These are phyloP conservation scores for Sminthurinus aureus DNA, from an alignment of 2,888 invertebrate genomes.

Conservation along the genomic window DNA sequence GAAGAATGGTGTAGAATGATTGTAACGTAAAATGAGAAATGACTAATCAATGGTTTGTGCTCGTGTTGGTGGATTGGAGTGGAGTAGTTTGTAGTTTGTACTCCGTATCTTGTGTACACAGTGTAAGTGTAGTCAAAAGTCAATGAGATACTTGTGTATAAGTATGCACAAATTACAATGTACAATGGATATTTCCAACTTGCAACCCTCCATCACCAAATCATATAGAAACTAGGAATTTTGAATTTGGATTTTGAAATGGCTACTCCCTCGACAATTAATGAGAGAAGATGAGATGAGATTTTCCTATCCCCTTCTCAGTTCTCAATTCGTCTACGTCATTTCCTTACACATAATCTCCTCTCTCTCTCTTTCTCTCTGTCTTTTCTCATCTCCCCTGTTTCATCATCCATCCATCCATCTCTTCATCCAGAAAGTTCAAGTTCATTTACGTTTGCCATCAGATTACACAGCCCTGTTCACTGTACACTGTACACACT, in stretches of 20 bases:
- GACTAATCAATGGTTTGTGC: slow-evolving; percentile 22
- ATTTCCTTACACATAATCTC: background rate
- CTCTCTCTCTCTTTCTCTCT: slow-evolving; percentile 5
- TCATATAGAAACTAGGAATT: background rate
- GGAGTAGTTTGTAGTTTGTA: no score
- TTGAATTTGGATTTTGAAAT: background rate
- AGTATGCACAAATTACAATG: no score
- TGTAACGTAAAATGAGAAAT: slow-evolving; percentile 22
- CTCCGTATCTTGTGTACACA: no score
- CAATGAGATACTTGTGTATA: no score
- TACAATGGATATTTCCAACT: background rate
- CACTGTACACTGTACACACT: background rate
- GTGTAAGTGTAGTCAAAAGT: no score
- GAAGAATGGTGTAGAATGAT: background rate
- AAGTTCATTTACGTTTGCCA: slow-evolving; percentile 35
- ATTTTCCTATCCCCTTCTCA: background rate
- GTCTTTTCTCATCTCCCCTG: background rate
- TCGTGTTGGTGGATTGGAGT: no score
- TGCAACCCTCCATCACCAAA: background rate
- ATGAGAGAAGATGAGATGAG: slow-evolving; percentile 1
- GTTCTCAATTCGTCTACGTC: background rate
- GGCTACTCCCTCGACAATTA: slow-evolving; percentile 33
- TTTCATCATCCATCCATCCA: background rate
- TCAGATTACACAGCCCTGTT: slow-evolving; percentile 12
- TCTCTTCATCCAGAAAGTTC: slow-evolving; percentile 16